These are phyloP conservation scores for Protomyctophum bolini DNA, from an alignment of 2,113 vertebrate species.

Conservation along the genomic window DNA sequence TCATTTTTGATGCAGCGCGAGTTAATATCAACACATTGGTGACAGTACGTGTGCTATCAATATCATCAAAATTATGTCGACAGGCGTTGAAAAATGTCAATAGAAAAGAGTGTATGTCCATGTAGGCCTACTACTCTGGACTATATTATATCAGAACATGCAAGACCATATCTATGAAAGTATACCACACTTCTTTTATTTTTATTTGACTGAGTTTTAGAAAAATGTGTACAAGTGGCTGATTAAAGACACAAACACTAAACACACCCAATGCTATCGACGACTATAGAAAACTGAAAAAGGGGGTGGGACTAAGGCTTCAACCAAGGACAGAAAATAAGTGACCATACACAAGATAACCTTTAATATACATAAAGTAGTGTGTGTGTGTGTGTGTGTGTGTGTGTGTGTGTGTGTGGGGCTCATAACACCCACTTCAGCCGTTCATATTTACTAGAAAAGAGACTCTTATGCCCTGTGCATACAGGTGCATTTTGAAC, in stretches of 20 bases:
- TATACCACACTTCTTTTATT: constrained; percentile 3
- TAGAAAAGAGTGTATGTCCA: neutral
- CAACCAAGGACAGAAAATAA: neutral
- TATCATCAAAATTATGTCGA: neutral
- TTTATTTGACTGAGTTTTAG: neutral
- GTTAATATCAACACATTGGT: too few species aligned
- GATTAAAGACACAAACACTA: neutral
- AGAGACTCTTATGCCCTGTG: neutral
- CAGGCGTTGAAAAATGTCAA: neutral
- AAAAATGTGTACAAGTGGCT: neutral
- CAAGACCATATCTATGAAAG: constrained; percentile 41
- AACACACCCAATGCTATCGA: neutral
- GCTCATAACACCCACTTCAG: constrained; percentile 10
- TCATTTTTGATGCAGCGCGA: too few species aligned
- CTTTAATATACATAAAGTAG: constrained; percentile 29
- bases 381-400: constrained; percentile 22
- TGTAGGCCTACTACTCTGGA: neutral
- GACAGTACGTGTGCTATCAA: too few species aligned
- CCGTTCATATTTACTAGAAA: neutral
- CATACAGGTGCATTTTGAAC: constrained; percentile 16
- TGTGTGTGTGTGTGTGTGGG: constrained; percentile 17
- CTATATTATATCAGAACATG: neutral
- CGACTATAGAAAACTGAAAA: neutral
- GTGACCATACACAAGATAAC: constrained; percentile 22
- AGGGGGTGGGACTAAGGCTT: neutral